phyloP scores from a whole-genome alignment of 92 coral and sea anemone species.

The Epizoanthus ramosus region DNA sequence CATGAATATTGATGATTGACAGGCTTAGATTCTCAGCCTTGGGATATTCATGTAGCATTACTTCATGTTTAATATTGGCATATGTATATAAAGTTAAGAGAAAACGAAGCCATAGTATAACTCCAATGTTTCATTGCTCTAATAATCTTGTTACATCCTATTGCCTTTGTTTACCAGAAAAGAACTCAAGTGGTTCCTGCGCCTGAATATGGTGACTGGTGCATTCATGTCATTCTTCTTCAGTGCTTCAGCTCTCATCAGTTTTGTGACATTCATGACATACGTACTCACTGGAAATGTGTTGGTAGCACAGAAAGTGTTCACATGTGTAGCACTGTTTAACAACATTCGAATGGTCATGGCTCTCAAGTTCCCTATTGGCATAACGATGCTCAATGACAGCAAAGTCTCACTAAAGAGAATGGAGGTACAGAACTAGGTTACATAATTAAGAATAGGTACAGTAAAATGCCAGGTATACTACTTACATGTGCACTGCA shows the following conservation, averaged over 20 bases:
- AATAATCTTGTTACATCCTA: neutral
- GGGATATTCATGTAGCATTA: too few species aligned
- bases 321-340: slow-evolving; percentile 79
- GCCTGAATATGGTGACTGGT: slow-evolving; percentile 58
- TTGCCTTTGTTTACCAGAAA: slow-evolving; percentile 38
- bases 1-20: too few species aligned
- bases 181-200: slow-evolving; percentile 76
- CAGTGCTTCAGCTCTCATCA: slow-evolving; percentile 69
- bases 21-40: too few species aligned
- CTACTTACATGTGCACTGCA: too few species aligned
- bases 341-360: slow-evolving; percentile 71
- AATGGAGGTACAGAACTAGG: slow-evolving; percentile 56
- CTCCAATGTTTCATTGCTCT: too few species aligned
- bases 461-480: neutral
- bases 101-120: too few species aligned
- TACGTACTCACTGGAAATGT: slow-evolving; percentile 75
- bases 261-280: slow-evolving; percentile 71
- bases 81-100: too few species aligned
- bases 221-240: slow-evolving; percentile 79
- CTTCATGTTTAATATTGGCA: too few species aligned
- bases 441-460: neutral
- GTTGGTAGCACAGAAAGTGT: slow-evolving; percentile 81
- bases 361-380: slow-evolving; percentile 74
- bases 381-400: slow-evolving; percentile 68
- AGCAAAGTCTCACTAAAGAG: slow-evolving; percentile 72